A percentile compares a stretch with the other conserved stretches of the same genome.
These are phyloP conservation scores for Triplophysa yarkandensis DNA, from an alignment of 2,797 vertebrate genomes.

Conservation along the genomic window DNA sequence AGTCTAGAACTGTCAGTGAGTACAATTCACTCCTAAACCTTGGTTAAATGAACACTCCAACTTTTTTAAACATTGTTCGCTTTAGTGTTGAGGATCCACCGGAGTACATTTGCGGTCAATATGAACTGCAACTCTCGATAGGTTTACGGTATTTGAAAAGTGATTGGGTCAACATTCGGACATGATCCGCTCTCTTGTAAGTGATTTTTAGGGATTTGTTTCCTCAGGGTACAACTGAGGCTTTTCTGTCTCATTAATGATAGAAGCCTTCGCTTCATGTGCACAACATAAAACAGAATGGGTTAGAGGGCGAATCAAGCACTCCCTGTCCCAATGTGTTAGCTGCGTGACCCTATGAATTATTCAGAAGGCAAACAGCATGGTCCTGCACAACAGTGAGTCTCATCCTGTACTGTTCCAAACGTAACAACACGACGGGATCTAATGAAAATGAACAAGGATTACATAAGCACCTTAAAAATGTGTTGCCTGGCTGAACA, in stretches of 20 bases:
- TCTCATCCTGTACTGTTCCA: constrained; percentile 32
- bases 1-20: constrained; percentile 6
- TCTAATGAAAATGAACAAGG: constrained; percentile 20
- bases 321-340: constrained; percentile 58
- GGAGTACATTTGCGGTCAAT: constrained; percentile 15
- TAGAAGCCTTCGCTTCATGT: constrained; percentile 61
- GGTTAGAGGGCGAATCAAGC: constrained; percentile 66
- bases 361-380: constrained; percentile 61
- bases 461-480: neutral
- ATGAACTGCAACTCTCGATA: constrained; percentile 54
- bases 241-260: constrained; percentile 71
- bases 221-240: constrained; percentile 63
- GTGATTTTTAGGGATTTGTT: constrained; percentile 65
- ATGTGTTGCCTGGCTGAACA: neutral
- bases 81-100: constrained; percentile 1
- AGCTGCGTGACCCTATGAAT: constrained; percentile 69
- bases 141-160: constrained; percentile 63
- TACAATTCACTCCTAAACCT: neutral
- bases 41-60: constrained; percentile 14
- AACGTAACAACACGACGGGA: constrained; percentile 1
- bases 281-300: constrained; percentile 68
- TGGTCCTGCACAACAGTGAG: constrained; percentile 21
- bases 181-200: constrained; percentile 68
- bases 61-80: neutral
- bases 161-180: constrained; percentile 69